A percentile compares a stretch with the other conserved stretches of the same genome.
phyloP scores from a whole-genome alignment of 2,888 invertebrate genomes.

The Limnephilus marmoratus region DNA sequence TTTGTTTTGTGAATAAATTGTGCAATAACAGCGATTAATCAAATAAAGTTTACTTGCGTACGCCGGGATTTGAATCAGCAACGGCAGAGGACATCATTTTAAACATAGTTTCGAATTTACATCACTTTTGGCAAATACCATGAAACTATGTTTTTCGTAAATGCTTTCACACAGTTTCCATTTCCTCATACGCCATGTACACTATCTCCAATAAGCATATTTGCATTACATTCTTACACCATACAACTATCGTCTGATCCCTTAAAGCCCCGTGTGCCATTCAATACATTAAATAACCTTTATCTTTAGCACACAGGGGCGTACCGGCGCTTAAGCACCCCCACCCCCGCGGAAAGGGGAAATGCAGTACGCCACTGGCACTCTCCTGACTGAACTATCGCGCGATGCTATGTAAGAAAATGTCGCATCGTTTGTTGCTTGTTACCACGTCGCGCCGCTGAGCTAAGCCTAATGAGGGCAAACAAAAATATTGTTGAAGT shows the following conservation, averaged over 20 bases:
- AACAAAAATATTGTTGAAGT: not conserved
- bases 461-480: conserved; percentile 8
- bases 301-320: conserved; percentile 39
- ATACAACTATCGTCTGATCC: conserved; percentile 24
- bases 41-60: no score
- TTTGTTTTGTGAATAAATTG: no score
- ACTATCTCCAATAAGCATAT: not conserved
- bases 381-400: conserved; percentile 18
- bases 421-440: conserved; percentile 4
- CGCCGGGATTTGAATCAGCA: no score
- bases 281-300: conserved; percentile 47
- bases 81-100: no score
- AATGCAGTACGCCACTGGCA: conserved; percentile 19
- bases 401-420: not conserved
- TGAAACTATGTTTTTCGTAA: no score
- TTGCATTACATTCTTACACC: not conserved
- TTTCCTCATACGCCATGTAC: not conserved
- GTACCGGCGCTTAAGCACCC: conserved; percentile 10
- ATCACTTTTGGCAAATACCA: no score
- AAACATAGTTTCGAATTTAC: no score
- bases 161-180: not conserved
- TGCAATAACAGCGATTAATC: no score
- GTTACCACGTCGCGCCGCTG: conserved; percentile 10
- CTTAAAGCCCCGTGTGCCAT: not conserved
- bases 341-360: not conserved